Percentiles rank a stretch among this genome's conserved stretches.
phyloP scores from a whole-genome alignment of 2,113 vertebrate species.

The Dermatemys mawii region DNA sequence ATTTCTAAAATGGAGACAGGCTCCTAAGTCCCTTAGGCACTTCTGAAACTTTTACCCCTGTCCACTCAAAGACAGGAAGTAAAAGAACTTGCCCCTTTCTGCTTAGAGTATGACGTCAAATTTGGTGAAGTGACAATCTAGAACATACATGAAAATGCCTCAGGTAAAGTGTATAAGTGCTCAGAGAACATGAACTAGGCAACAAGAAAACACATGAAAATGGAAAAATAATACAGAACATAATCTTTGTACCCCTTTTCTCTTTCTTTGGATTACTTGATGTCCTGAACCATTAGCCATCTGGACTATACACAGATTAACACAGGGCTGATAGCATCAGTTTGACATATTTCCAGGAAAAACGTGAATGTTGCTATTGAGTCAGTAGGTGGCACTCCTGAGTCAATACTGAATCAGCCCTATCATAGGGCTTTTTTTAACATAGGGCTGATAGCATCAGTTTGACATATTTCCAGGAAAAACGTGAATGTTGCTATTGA shows the following conservation, averaged over 20 bases:
- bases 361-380: not conserved
- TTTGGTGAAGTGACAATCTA: not conserved
- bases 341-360: not conserved
- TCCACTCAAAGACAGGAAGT: too few relatives aligned
- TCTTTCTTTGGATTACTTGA: not conserved
- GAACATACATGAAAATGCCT: not conserved
- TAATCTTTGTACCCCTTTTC: not conserved
- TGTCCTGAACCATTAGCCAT: not conserved
- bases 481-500: not conserved
- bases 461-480: not conserved
- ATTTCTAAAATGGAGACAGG: too few relatives aligned
- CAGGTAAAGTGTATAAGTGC: not conserved
- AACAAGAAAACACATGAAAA: not conserved
- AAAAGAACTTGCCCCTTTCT: too few relatives aligned
- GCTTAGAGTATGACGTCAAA: not conserved
- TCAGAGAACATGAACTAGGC: not conserved
- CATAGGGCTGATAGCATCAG: not conserved
- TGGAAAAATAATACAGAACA: not conserved
- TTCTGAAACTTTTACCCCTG: too few relatives aligned
- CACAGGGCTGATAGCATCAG: not conserved
- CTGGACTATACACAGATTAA: not conserved
- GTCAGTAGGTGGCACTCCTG: not conserved
- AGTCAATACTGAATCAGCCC: too few relatives aligned
- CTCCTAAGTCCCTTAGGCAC: not conserved
- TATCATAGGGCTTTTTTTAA: too few relatives aligned